Base-by-base conservation (phyloP, 2,113 vertebrate genomes). In the Syngnathus floridae region DNA sequence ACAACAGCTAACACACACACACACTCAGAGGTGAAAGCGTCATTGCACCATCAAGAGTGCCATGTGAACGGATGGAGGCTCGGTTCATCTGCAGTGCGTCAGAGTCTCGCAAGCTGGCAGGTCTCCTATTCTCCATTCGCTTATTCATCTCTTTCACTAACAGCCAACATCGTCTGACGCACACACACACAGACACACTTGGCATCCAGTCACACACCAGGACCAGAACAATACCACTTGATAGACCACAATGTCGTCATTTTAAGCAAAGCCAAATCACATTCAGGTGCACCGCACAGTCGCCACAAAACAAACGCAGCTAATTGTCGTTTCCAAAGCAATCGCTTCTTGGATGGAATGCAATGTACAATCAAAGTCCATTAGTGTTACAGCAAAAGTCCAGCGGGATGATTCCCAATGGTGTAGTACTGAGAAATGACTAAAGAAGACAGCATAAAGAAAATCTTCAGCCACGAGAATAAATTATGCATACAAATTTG, bases 1-100 rank as follows among this genome's bases (percentile, higher is more conserved):
- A 62, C 35, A 22, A 21, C 17, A 7, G 21, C 63, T 52, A 35
- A n/a, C 36, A 4, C 40, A 62, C 49, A 69, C 51, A 56, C 60
- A 36, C 17, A 31, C 17, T 0, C 36, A 35, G 73, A 40, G 58
- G 74, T 67, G 69, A 31, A 73, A 71, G 74, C 51, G 71, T 65
- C 73, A 66, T 69, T 54, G 37, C 36, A 48, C 69, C 69, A 66
- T 38, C 16, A 74, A 74, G 60, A 43, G 60, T 76, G 64, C 37
- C 73, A 62, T 82, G 79, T 79, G 80, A 84, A 82, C 64, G 79
- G 74, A 81, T 70, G 70, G 75, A 78, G 73, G 83, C 79, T 80
- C 75, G 79, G 73, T 84, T 87, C 79, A 82, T 88, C 88, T 90
- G 87, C 87, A 87, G 82, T 85, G 84, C 68, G 79, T 80, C 83